phyloP scores from a whole-genome alignment of 2,888 invertebrate genomes.

The Netelia virgata region DNA sequence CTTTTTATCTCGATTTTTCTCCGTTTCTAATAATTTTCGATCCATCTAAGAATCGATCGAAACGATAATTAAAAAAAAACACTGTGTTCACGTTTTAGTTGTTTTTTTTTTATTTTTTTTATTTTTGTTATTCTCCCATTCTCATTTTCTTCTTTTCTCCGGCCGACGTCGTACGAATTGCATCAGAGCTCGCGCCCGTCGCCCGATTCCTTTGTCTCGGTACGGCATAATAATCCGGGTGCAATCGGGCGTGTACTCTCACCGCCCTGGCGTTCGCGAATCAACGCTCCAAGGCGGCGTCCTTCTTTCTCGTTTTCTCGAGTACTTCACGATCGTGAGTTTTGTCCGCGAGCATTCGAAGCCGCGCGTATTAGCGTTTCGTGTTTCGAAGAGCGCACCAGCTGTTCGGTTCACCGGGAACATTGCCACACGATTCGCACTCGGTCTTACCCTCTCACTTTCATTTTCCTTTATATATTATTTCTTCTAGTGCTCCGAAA shows the following conservation, averaged over 20 bases:
- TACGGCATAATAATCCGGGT: conserved; percentile 35
- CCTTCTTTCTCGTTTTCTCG: not conserved
- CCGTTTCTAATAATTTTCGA: too few relatives aligned
- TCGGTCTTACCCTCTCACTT: conserved; percentile 6
- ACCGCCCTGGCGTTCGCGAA: conserved; percentile 14
- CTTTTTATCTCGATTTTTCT: too few relatives aligned
- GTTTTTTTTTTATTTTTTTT: not conserved
- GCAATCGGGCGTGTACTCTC: conserved; percentile 32
- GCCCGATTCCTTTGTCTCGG: conserved; percentile 37
- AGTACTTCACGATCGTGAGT: not conserved
- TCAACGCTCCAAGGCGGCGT: conserved; percentile 11
- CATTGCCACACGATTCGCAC: conserved; percentile 11
- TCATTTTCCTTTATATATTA: not conserved
- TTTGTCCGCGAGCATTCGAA: not conserved
- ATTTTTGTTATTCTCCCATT: not conserved
- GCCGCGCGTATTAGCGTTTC: conserved; percentile 6
- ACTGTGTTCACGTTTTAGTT: not conserved
- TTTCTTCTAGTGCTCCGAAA: not conserved
- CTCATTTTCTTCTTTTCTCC: not conserved
- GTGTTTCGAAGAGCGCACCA: conserved; percentile 2
- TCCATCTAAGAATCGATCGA: too few relatives aligned
- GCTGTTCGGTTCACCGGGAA: not conserved
- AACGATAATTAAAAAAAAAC: too few relatives aligned
- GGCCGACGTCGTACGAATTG: conserved; percentile 7
- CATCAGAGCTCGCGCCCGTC: conserved; percentile 20